Base-by-base conservation (phyloP, 2,113 vertebrate genomes). In the Poeciliopsis turrubarensis region DNA sequence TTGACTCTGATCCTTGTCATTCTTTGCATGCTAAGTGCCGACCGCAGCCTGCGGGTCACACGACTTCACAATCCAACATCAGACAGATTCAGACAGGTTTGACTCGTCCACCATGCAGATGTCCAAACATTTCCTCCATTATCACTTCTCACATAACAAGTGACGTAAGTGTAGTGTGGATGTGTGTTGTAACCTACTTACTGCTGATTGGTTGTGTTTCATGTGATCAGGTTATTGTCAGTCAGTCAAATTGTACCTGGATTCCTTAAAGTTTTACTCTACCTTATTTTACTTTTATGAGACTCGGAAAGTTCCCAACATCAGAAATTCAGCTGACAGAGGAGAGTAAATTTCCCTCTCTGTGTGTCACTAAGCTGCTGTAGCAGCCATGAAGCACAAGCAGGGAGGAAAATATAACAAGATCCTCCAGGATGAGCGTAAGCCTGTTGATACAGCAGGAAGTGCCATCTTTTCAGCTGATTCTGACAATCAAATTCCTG, bases 291-390 rank as follows among this genome's bases (percentile, higher is more conserved):
- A 65, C 1, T 61, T 74, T 61, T 61, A 19, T 37, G n/a, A 60
- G 67, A 74, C 60, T 60, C 54, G 70, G n/a, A 13, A 67, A 37
- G 30, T 57, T 17, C 3, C n/a, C 44, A 13, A n/a, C 37, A 14
- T 70, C 26, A 7, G 57, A 25, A 37, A 30, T 74, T 71, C 39
- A 65, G 73, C 76, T 86, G 79, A 84, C 65, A 22, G 27, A 41
- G 69, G 47, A 67, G 37, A 39, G 41, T 32, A 31, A 25, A 30
- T 75, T 74, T 78, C 9, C 7, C 60, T 69, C 71, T 63, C 26
- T 6, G 61, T n/a, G 47, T 82, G 70, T 72, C 75, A 79, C 77
- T 54, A 19, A 65, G 44, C 54, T 83, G 25, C 69, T 65, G 31
- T 41, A 79, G 60, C 2, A 14, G 8, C 34, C 32, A 68, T 47